Percentiles rank a stretch among this genome's conserved stretches.
Evolutionary conservation across 2,113 vertebrate species (phyloP).

Genomic region (Girardinichthys multiradiatus): DNA sequence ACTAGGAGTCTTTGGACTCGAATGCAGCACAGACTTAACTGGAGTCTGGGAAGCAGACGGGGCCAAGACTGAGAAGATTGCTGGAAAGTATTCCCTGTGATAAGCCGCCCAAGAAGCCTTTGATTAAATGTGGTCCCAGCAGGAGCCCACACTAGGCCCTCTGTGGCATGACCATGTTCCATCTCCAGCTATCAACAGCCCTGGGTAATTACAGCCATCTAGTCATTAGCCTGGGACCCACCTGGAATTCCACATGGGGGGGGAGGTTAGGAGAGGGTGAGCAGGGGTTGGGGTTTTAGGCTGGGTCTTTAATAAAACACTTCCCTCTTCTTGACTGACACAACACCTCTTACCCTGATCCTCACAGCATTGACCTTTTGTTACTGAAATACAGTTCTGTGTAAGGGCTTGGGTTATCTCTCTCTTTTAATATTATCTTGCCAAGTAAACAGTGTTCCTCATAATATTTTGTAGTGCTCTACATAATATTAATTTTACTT

Average conservation of each 20-base stretch:
- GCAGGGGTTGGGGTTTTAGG: constrained; percentile 59
- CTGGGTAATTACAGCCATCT: constrained; percentile 79
- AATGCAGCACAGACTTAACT: constrained; percentile 42
- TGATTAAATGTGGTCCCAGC: constrained; percentile 73
- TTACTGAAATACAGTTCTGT: constrained; percentile 28
- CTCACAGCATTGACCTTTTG: constrained; percentile 64
- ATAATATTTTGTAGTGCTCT: too few species aligned
- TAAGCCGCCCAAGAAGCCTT: constrained; percentile 74
- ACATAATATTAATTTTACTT: neutral
- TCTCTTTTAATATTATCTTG: neutral
- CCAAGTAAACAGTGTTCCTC: neutral
- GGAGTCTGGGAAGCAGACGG: constrained; percentile 57
- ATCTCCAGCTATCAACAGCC: constrained; percentile 76
- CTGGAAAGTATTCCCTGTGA: constrained; percentile 80
- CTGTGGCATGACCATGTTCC: constrained; percentile 75
- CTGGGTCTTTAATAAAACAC: constrained; percentile 75
- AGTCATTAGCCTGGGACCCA: constrained; percentile 77
- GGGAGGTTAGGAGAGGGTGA: constrained; percentile 54
- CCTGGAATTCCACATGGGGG: constrained; percentile 71
- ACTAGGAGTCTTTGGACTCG: constrained; percentile 34
- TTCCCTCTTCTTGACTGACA: constrained; percentile 62
- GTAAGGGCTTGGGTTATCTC: neutral
- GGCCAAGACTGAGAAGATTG: constrained; percentile 72
- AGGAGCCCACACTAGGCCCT: constrained; percentile 77
- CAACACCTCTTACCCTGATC: constrained; percentile 40